Conservation (phyloP, 2,113 vertebrate genomes). For the Cyprinus carpio region DNA sequence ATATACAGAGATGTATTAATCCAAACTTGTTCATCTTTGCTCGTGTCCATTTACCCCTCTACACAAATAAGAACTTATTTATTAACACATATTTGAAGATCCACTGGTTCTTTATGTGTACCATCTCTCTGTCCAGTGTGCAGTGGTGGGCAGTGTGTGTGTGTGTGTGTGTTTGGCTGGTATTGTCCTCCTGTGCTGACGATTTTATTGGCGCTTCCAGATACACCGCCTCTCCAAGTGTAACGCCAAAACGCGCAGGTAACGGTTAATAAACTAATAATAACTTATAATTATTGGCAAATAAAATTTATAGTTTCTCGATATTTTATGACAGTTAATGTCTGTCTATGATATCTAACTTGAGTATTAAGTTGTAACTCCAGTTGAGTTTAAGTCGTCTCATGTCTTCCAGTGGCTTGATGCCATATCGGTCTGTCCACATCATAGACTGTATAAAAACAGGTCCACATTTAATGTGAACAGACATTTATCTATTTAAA, state of each 20-base stretch:
- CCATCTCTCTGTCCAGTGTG: constrained; percentile 25
- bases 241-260: background rate
- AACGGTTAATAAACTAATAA: background rate
- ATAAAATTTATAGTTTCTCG: background rate
- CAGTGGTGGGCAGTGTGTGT: background rate
- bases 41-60: constrained; percentile 37
- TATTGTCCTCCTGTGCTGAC: constrained; percentile 1
- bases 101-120: background rate
- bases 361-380: background rate
- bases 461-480: constrained; percentile 29
- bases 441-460: too few relatives aligned
- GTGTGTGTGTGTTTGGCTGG: background rate
- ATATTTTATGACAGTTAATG: background rate
- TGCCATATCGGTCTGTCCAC: constrained; percentile 26
- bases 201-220: background rate
- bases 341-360: background rate
- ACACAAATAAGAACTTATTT: background rate
- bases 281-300: background rate
- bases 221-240: background rate
- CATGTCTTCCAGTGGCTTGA: background rate
- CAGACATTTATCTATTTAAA: constrained; percentile 52
- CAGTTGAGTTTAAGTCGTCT: background rate
- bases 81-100: background rate
- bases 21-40: constrained; percentile 39
- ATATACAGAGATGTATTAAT: background rate